Conservation (phyloP, 2,797 vertebrate genomes). For the Zenarchopterus dispar region DNA sequence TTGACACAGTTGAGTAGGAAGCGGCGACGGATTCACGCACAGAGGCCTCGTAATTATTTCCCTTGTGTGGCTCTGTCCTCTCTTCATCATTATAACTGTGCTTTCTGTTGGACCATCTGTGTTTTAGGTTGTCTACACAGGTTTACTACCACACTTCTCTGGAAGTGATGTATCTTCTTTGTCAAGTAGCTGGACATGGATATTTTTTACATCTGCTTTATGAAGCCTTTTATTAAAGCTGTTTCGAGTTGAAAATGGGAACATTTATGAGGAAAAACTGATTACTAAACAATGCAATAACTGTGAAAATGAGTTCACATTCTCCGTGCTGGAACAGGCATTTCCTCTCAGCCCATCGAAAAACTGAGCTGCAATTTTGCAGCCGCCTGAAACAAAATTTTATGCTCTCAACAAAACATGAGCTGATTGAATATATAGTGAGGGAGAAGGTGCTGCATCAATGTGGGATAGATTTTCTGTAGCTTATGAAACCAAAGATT, state of each 20-base stretch:
- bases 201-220: slow-evolving; percentile 9
- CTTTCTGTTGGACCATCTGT: slow-evolving; percentile 22
- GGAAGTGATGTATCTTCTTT: slow-evolving; percentile 14
- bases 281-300: slow-evolving; percentile 53
- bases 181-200: slow-evolving; percentile 9
- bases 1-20: slow-evolving; percentile 79
- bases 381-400: slow-evolving; percentile 48
- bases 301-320: slow-evolving; percentile 42
- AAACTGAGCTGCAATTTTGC: slow-evolving; percentile 34
- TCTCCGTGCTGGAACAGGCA: slow-evolving; percentile 33
- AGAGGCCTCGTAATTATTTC: slow-evolving; percentile 70
- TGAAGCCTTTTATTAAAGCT: slow-evolving; percentile 26
- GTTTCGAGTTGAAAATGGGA: slow-evolving; percentile 22
- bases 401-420: slow-evolving; percentile 44
- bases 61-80: slow-evolving; percentile 52
- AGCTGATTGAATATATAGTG: slow-evolving; percentile 33
- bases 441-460: slow-evolving; percentile 23
- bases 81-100: slow-evolving; percentile 45
- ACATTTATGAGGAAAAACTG: slow-evolving; percentile 29
- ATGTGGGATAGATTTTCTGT: slow-evolving; percentile 10
- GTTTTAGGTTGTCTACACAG: slow-evolving; percentile 35
- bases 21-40: slow-evolving; percentile 59
- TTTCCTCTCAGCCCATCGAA: slow-evolving; percentile 40
- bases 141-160: slow-evolving; percentile 24
- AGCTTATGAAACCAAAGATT: slow-evolving; percentile 16